Evolutionary conservation across 1,140 invertebrate species (phyloP), one percentile per base, ranked within the genome.

Genomic region (Pentalonia nigronervosa): DNA sequence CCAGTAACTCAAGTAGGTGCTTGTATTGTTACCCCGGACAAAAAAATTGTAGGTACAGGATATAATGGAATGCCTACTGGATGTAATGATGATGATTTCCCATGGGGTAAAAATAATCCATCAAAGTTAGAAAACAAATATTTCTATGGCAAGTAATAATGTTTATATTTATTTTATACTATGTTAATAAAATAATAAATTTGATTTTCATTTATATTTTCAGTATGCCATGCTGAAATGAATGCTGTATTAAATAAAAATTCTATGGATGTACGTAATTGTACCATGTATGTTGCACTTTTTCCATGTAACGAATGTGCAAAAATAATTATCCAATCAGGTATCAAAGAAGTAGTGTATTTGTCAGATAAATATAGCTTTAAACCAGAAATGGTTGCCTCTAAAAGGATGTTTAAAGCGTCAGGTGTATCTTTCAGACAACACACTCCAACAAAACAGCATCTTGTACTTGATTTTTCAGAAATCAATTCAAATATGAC

Each of bases 291-390:
- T 95, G 97, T 98, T 0, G 97, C 96, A 1, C 95, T 98, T 17
- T 99, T 99, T 95, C 99, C 99, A 0, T 99, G 99, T 95, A 99
- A 99, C 95, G 98, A 99, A 95, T 99, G 99, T 96, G 98, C 99
- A 0, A 99, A 99, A 96, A 95, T 99, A 7, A 98, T 99, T n/a
- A 99, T 99, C 95, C 99, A 99, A 95, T 97, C 98, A n/a, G 97
- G 98, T 8, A 98, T 99, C 25, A 97, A 95, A 94, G 96, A 97
- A 95, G 96, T 99, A 8, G 95, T 98, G 23, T 99, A 98, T 95
- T 95, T 98, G 94, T 97, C 97, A 0, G 97, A 98, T 95, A 98
- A 99, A 95, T 96, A 98, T 95, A 95, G 95, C 7, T 94, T 97
- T 1, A 98, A 98, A 95, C 94, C 95, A 4, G 95, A 95, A 86